Conservation (phyloP, 2,113 vertebrate genomes). For the Apus apus region DNA sequence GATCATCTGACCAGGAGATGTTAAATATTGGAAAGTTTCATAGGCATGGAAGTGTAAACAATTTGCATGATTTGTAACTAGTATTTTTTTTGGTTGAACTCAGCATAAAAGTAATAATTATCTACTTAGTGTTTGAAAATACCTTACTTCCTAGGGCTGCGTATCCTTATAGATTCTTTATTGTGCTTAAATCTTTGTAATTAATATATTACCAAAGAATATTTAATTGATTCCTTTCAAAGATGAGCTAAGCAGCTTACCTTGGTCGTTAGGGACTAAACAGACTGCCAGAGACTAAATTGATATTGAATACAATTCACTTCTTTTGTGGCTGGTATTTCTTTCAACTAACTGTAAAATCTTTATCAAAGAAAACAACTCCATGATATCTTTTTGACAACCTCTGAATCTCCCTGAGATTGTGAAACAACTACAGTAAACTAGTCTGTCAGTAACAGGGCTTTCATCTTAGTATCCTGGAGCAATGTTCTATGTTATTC, state of each 20-base stretch:
- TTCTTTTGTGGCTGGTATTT: slow-evolving; percentile 31
- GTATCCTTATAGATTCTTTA: background rate
- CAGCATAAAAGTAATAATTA: background rate
- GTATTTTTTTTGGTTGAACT: background rate
- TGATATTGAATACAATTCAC: slow-evolving; percentile 19
- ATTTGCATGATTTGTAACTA: background rate
- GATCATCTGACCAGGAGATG: background rate
- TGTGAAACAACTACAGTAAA: background rate
- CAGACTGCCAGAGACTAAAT: background rate
- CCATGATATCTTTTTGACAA: slow-evolving; percentile 5
- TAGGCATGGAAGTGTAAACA: background rate
- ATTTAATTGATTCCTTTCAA: background rate
- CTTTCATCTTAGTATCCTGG: background rate
- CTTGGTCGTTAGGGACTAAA: background rate
- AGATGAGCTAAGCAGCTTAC: background rate
- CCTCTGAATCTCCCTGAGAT: slow-evolving; percentile 11
- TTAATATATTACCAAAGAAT: background rate
- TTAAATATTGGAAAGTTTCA: background rate
- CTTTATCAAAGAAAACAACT: slow-evolving; percentile 50
- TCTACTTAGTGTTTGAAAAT: background rate
- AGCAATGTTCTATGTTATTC: background rate
- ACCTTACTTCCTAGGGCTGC: background rate
- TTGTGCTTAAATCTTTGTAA: background rate
- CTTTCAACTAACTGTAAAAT: slow-evolving; percentile 41
- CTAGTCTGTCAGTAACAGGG: background rate